Base-by-base conservation (phyloP, 2,113 vertebrate species). In the Psephotus haematonotus region DNA sequence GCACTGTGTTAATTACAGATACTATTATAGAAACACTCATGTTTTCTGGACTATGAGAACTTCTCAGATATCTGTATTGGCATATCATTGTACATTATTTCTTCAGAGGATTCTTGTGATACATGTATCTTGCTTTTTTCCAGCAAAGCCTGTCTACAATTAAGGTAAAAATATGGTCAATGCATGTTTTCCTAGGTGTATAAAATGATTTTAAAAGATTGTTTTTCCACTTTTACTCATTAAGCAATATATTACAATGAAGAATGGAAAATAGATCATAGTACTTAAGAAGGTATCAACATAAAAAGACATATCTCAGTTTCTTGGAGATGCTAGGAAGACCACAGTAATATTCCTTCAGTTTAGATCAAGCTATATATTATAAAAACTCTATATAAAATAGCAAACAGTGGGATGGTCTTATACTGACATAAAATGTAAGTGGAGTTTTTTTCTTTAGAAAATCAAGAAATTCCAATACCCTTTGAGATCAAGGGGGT, bases 1-100 rank as follows among this genome's bases (percentile, higher is more conserved):
- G 2, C 13, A 43, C 7, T 0, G 0, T 80, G 17, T 13, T 60
- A 49, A 55, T 49, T 72, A n/a, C 43, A 33, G 25, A 6, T 44
- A 8, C 8, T 44, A 23, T 24, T 43, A 15, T 5, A 52, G 29
- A 78, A 55, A 59, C 19, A 55, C 9, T 59, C 4, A 44, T 57
- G 5, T 41, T 75, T 88, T 71, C 28, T 72, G 39, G 28, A 55
- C 71, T 1, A 63, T 41, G 6, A 86, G 3, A 71, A 35, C 62
- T 69, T 29, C 24, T 70, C 46, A 29, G 16, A 35, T 90, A 35
- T 63, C 25, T 71, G 10, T 28, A 27, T 57, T 49, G 47, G 4
- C 35, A 50, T 46, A 13, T 37, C 28, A 79, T 31, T 17, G 6
- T 13, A 62, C 70, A 62, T 50, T 70, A 23, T 47, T 62, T 91